Percentiles rank a stretch among this genome's conserved stretches.
These are phyloP conservation scores for Drosophila malerkotliana DNA, from an alignment of 1,140 invertebrate genomes.

Conservation along the genomic window DNA sequence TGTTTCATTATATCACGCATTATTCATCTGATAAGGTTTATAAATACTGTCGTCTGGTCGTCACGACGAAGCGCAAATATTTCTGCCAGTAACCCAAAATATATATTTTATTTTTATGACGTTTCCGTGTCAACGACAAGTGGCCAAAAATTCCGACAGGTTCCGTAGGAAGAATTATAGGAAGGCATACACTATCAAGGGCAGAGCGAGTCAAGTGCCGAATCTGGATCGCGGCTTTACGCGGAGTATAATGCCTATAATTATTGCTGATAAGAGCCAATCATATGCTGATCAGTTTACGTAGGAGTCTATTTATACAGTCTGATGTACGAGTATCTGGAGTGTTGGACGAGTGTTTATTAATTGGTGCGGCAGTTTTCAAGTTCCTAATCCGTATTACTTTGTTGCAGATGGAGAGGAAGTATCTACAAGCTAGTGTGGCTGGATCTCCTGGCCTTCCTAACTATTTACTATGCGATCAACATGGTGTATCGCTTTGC, in stretches of 20 bases:
- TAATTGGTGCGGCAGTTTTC: conserved; percentile 1
- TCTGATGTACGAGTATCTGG: conserved; percentile 29
- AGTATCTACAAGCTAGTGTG: conserved; percentile 98
- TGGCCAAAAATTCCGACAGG: conserved; percentile 29
- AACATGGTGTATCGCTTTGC: conserved; percentile 94
- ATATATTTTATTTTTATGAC: conserved; percentile 55
- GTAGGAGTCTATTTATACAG: conserved; percentile 51
- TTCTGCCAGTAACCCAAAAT: conserved; percentile 3
- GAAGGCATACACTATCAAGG: not conserved
- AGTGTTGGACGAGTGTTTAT: conserved; percentile 1
- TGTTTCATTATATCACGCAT: conserved; percentile 39
- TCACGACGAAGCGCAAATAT: conserved; percentile 20
- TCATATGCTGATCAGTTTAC: conserved; percentile 43
- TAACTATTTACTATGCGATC: conserved; percentile 92
- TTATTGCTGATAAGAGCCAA: conserved; percentile 33
- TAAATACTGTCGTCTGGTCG: conserved; percentile 29
- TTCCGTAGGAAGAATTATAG: conserved; percentile 16
- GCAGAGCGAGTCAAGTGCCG: conserved; percentile 27
- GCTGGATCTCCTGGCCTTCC: conserved; percentile 95
- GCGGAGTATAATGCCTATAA: conserved; percentile 1
- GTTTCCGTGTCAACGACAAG: conserved; percentile 51
- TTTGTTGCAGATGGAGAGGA: conserved; percentile 94
- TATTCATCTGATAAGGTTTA: conserved; percentile 52
- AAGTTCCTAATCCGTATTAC: not conserved
- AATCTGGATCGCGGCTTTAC: conserved; percentile 21